phyloP scores from a whole-genome alignment of 2,888 invertebrate genomes.

The Opisthograptis luteolata region DNA sequence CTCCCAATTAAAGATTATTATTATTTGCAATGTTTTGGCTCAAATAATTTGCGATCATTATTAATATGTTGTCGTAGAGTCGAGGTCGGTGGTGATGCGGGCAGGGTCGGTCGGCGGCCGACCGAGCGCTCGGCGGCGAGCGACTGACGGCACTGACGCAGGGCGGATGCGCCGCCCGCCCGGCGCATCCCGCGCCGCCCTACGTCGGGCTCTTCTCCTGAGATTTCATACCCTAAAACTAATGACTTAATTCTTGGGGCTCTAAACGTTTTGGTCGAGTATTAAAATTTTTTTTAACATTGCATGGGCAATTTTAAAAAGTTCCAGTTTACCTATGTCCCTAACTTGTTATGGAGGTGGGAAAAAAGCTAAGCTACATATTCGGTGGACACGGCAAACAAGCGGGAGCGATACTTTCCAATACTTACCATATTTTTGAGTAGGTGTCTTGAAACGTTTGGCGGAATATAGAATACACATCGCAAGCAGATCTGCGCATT shows the following conservation, averaged over 20 bases:
- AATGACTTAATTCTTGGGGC: constrained; percentile 10
- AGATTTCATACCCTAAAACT: constrained; percentile 44
- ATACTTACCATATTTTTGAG: no score
- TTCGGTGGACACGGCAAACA: no score
- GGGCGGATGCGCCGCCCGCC: constrained; percentile 79
- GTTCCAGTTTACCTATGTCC: no score
- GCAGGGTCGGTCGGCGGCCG: constrained; percentile 63
- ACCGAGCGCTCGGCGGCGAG: constrained; percentile 78
- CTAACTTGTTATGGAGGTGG: no score
- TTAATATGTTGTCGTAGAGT: constrained; percentile 38
- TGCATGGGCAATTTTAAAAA: no score
- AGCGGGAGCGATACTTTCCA: no score
- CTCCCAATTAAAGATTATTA: not conserved
- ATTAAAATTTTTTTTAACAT: no score
- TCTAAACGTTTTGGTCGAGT: not conserved
- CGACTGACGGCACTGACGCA: constrained; percentile 78
- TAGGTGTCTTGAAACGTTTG: no score
- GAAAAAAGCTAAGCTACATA: no score
- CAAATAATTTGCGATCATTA: constrained; percentile 39
- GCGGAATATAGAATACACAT: no score
- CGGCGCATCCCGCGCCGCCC: constrained; percentile 72
- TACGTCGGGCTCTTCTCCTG: constrained; percentile 42
- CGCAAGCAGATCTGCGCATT: no score
- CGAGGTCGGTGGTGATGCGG: constrained; percentile 15
- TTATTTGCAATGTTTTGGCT: constrained; percentile 19